Evolutionary conservation across 2,888 invertebrate species (phyloP), one percentile per base, ranked within the genome.

Genomic region (Cyaniris semiargus): DNA sequence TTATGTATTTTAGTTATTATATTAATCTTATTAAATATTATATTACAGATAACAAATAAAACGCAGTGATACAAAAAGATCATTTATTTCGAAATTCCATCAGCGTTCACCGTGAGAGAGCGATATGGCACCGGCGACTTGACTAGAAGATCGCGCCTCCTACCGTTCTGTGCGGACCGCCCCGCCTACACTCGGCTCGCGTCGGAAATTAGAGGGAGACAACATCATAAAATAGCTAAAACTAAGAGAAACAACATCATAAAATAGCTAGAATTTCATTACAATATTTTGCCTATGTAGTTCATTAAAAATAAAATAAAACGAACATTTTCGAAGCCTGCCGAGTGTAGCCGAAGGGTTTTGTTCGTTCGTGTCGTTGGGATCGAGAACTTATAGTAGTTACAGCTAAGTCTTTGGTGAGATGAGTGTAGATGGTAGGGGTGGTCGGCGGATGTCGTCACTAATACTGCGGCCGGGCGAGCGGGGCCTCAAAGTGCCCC

Each of bases 121-220:
- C 88, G 87, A 87, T 86, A 92, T 92, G 92, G 92, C 92, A 91
- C 92, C 87, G 84, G 87, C 85, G 83, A 84, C 83, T 84, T 91
- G 92, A 92, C 92, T 92, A 92, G 92, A 90, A 85, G 86, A 72
- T 56, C 74, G 72, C 72, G 74, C 74, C 74, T 74, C 74, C 74
- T 74, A 74, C 74, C 74, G 48, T 74, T 48, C 48, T 53, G 48
- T 72, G 53, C 44, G 23, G 44, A 74, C 27, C 74, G 53, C 48
- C 31, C 23, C 48, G 74, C 23, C 74, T 23, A 48, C 74, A 27
- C 48, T 74, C 74, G 74, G 27, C 74, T 48, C 1, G 8, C 74
- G 53, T 72, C 72, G 18, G 21, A 66, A 15, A 27, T 31, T 18
- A 66, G 66, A 66, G 27, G 27, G 27, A 27, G 27, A 66, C 27